Conservation (phyloP, 2,888 invertebrate species). For the Tyria jacobaeae region DNA sequence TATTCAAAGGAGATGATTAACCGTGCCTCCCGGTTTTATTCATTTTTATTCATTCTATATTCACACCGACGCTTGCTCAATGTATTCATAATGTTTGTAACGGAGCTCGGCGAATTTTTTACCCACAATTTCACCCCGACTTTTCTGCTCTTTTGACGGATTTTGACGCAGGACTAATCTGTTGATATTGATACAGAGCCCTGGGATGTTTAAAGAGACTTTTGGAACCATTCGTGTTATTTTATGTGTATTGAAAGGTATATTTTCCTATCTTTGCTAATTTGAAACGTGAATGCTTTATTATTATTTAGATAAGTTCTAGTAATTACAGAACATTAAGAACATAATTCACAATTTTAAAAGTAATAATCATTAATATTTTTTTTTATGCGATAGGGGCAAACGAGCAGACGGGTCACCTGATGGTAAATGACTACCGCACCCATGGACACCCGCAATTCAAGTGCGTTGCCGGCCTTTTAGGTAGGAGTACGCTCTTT, state of each 20-base stretch:
- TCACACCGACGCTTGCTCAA: constrained; percentile 70
- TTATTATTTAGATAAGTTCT: too few species aligned
- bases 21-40: constrained; percentile 60
- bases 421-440: too few species aligned
- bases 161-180: constrained; percentile 71
- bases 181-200: constrained; percentile 74
- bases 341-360: too few species aligned
- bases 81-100: constrained; percentile 74
- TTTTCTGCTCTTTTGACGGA: constrained; percentile 70
- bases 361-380: too few species aligned
- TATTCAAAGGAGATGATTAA: constrained; percentile 76
- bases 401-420: too few species aligned
- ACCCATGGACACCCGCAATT: too few species aligned
- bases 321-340: too few species aligned
- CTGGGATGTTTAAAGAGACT: constrained; percentile 29
- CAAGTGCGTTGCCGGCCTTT: too few species aligned
- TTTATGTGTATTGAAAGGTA: constrained; percentile 24
- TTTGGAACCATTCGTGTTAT: constrained; percentile 40
- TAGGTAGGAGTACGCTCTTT: too few species aligned
- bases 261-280: background rate
- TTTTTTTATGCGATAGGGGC: too few species aligned
- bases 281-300: background rate
- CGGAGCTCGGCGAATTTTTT: constrained; percentile 56
- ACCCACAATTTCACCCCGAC: constrained; percentile 53
- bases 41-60: constrained; percentile 80